Conservation (phyloP, 2,797 vertebrate species). For the Coreius guichenoti region DNA sequence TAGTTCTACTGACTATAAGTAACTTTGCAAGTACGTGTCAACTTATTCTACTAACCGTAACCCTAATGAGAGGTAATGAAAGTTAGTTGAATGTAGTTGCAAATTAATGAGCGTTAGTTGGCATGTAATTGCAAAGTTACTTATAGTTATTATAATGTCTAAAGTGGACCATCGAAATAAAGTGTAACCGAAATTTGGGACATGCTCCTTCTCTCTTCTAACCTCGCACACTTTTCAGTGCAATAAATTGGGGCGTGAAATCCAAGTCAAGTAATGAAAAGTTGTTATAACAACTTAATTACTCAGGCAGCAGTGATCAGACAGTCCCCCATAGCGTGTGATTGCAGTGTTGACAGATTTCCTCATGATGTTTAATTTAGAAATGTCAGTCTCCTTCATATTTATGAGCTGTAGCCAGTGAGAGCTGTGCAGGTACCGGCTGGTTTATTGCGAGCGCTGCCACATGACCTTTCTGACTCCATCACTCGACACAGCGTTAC, state of each 20-base stretch:
- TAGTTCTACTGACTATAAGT: too few species aligned
- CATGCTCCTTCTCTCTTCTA: background rate
- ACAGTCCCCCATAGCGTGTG: conserved; percentile 28
- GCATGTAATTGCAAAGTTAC: background rate
- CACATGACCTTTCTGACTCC: conserved; percentile 64
- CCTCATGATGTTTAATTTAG: conserved; percentile 66
- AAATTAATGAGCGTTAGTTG: background rate
- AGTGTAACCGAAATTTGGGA: background rate
- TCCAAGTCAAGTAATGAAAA: background rate
- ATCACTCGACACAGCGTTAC: conserved; percentile 46
- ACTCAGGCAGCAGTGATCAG: conserved; percentile 25
- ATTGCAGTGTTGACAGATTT: conserved; percentile 60
- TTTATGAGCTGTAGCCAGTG: conserved; percentile 60
- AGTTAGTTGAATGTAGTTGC: background rate
- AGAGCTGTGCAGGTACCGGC: conserved; percentile 46
- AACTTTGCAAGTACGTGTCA: too few species aligned
- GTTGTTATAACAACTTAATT: conserved; percentile 45
- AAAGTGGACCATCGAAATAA: background rate
- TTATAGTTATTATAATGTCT: background rate
- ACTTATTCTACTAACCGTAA: background rate
- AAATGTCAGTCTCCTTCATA: conserved; percentile 69
- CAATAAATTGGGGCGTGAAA: background rate
- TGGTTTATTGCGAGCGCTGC: conserved; percentile 55
- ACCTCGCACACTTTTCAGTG: background rate
- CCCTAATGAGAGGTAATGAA: background rate